Evolutionary conservation across 2,113 vertebrate genomes (phyloP).

Genomic region (Festucalex cinctus): DNA sequence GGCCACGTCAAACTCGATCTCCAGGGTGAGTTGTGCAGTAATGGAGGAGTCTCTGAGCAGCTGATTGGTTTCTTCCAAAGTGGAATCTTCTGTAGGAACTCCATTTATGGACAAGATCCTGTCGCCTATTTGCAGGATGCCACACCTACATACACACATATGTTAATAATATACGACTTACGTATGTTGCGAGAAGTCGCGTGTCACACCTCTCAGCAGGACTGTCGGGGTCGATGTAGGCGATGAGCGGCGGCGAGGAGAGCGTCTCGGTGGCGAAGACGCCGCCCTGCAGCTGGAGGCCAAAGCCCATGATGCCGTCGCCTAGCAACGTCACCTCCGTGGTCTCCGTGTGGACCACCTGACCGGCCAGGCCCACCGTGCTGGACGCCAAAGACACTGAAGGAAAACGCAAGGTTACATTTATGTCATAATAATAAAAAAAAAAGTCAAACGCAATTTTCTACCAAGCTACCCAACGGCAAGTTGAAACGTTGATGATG

Average conservation of each 20-base stretch:
- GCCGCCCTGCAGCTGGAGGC: conserved; percentile 95
- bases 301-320: conserved; percentile 91
- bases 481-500: no score
- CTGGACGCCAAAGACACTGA: conserved; percentile 95
- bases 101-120: conserved; percentile 94
- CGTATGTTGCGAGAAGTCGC: neutral
- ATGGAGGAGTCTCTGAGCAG: conserved; percentile 93
- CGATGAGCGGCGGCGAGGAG: conserved; percentile 95
- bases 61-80: conserved; percentile 96
- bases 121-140: conserved; percentile 96
- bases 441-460: no score
- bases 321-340: conserved; percentile 89
- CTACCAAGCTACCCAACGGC: no score
- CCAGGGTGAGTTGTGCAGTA: conserved; percentile 91
- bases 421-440: neutral
- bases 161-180: neutral
- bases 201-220: conserved; percentile 86
- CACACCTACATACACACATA: conserved; percentile 77
- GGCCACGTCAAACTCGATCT: conserved; percentile 98
- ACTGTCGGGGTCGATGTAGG: conserved; percentile 95
- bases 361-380: conserved; percentile 92
- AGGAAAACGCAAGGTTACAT: neutral
- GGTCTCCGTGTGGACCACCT: conserved; percentile 97
- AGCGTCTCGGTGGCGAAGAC: conserved; percentile 96
- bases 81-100: conserved; percentile 93